These are phyloP conservation scores for Myotis planiceps DNA, from an alignment of 2,797 vertebrate genomes.

Conservation along the genomic window DNA sequence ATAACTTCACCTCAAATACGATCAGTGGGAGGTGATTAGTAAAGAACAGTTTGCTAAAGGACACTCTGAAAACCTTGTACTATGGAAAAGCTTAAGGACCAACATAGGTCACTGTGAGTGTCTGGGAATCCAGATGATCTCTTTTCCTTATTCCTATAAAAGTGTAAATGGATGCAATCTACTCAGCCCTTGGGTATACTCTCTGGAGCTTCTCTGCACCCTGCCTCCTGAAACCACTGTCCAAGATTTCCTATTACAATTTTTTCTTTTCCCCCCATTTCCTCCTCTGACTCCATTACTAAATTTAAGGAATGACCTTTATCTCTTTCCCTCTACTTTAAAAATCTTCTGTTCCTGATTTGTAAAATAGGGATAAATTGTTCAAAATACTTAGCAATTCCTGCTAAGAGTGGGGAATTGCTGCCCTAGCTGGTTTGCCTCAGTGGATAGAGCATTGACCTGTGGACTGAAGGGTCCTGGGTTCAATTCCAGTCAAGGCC, in stretches of 20 bases:
- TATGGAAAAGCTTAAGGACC: neutral
- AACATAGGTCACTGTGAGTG: neutral
- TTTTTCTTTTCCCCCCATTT: neutral
- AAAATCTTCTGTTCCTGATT: neutral
- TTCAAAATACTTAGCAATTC: neutral
- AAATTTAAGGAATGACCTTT: neutral
- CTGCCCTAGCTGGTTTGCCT: too few relatives aligned
- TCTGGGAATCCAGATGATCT: neutral
- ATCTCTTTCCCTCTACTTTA: neutral
- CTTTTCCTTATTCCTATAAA: neutral
- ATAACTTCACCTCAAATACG: neutral
- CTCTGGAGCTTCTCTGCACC: neutral
- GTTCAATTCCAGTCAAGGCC: too few relatives aligned
- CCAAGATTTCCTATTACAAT: neutral
- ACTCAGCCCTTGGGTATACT: neutral
- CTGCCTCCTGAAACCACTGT: neutral
- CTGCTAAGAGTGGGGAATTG: neutral
- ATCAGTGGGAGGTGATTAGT: neutral
- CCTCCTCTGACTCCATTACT: neutral
- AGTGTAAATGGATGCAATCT: neutral
- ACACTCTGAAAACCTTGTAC: neutral
- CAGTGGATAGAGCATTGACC: too few relatives aligned
- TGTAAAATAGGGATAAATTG: neutral
- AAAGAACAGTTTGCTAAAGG: neutral
- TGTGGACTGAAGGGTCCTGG: too few relatives aligned